A percentile compares a stretch with the other conserved stretches of the same genome.
These are phyloP conservation scores for Herpetotheres cachinnans DNA, from an alignment of 2,113 vertebrate genomes.

Conservation along the genomic window DNA sequence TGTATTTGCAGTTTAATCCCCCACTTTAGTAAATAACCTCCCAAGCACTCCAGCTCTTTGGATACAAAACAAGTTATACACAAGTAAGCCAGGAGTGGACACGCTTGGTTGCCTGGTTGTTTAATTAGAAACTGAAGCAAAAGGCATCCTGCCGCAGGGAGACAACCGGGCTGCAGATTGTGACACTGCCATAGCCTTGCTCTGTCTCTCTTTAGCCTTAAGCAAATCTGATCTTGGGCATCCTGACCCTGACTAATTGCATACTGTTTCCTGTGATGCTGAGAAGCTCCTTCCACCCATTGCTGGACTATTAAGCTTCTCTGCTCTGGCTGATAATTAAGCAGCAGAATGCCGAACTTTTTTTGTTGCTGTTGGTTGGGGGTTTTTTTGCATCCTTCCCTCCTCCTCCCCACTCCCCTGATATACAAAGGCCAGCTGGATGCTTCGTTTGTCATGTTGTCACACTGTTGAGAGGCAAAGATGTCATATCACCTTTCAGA, in stretches of 20 bases:
- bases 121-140: constrained; percentile 49
- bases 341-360: not conserved
- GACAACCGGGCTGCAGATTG: not conserved
- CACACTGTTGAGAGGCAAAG: not conserved
- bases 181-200: not conserved
- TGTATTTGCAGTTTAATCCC: not conserved
- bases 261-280: constrained; percentile 45
- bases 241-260: constrained; percentile 62
- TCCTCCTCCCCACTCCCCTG: not conserved
- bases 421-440: not conserved
- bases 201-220: constrained; percentile 39
- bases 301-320: not conserved
- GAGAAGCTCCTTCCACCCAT: constrained; percentile 29
- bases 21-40: not conserved
- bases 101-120: constrained; percentile 6
- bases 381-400: not conserved
- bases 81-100: not conserved
- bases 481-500: not conserved
- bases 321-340: constrained; percentile 31
- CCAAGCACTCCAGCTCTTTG: not conserved
- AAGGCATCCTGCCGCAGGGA: constrained; percentile 6
- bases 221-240: constrained; percentile 34
- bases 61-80: not conserved
- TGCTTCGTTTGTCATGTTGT: constrained; percentile 31
- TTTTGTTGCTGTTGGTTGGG: not conserved